phyloP scores from a whole-genome alignment of 2,113 vertebrate species.

The Stigmatopora nigra region DNA sequence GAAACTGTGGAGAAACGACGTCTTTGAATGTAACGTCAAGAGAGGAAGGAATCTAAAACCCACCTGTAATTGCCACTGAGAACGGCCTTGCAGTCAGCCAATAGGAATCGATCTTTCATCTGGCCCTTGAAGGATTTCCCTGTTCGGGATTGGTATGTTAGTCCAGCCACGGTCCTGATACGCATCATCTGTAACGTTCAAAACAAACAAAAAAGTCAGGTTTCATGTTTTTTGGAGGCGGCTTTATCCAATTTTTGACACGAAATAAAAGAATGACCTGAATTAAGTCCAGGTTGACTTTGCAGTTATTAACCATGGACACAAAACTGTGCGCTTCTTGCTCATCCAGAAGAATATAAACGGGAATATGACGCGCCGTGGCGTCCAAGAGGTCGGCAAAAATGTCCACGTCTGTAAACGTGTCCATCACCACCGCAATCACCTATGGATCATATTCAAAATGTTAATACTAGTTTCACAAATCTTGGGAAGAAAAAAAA shows the following conservation, averaged over 20 bases:
- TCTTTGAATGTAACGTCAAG: not conserved
- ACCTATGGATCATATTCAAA: constrained; percentile 68
- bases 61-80: constrained; percentile 97
- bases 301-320: constrained; percentile 83
- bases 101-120: constrained; percentile 89
- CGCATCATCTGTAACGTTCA: constrained; percentile 81
- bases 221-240: constrained; percentile 3
- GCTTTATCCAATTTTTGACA: not conserved
- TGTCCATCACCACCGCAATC: constrained; percentile 93
- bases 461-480: not conserved
- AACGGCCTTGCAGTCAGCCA: constrained; percentile 89
- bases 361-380: constrained; percentile 80
- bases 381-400: constrained; percentile 86
- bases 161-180: constrained; percentile 86
- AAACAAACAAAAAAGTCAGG: not conserved
- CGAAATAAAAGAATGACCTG: constrained; percentile 71
- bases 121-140: constrained; percentile 95
- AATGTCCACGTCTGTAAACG: constrained; percentile 91
- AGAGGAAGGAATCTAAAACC: constrained; percentile 12
- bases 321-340: constrained; percentile 84
- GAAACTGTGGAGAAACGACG: constrained; percentile 72
- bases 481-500: not conserved
- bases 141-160: constrained; percentile 86
- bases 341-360: constrained; percentile 92
- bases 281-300: constrained; percentile 83